phyloP scores from a whole-genome alignment of 2,888 invertebrate genomes.

The Sisyra terminalis region DNA sequence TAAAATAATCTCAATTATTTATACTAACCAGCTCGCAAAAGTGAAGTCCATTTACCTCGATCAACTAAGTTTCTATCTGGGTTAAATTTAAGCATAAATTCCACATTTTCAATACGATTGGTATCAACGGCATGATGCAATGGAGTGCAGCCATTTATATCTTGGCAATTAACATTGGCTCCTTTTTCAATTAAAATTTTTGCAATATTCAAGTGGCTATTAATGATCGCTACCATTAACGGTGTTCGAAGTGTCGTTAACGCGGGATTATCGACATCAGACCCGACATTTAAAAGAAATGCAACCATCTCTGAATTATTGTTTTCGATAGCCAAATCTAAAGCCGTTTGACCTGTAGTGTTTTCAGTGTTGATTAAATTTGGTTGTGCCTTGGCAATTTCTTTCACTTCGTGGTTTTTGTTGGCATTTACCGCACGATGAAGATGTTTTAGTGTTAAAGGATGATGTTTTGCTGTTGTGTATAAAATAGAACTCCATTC shows the following conservation, averaged over 20 bases:
- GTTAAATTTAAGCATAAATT: slow-evolving; percentile 24
- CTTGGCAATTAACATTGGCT: slow-evolving; percentile 25
- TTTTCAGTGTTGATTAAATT: slow-evolving; percentile 30
- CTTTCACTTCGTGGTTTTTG: background rate
- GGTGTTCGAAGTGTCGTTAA: slow-evolving; percentile 28
- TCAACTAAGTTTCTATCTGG: slow-evolving; percentile 27
- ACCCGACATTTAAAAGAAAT: slow-evolving; percentile 29
- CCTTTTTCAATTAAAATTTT: slow-evolving; percentile 31
- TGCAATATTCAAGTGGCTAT: slow-evolving; percentile 22
- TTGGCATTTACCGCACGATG: background rate
- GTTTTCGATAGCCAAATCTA: slow-evolving; percentile 32
- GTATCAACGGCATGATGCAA: slow-evolving; percentile 39
- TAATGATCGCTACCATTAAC: slow-evolving; percentile 31
- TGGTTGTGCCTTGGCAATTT: slow-evolving; percentile 20
- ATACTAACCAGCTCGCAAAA: slow-evolving; percentile 31
- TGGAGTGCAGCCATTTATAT: slow-evolving; percentile 31
- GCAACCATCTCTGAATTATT: slow-evolving; percentile 27
- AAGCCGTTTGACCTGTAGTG: slow-evolving; percentile 32
- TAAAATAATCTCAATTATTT: background rate
- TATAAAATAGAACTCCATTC: background rate
- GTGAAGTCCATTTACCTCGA: slow-evolving; percentile 35
- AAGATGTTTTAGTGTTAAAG: background rate
- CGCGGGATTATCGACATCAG: slow-evolving; percentile 27
- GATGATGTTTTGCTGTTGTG: background rate
- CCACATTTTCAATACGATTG: slow-evolving; percentile 20